Base-by-base conservation (phyloP, 2,113 vertebrate species). In the Notiomystis cincta region DNA sequence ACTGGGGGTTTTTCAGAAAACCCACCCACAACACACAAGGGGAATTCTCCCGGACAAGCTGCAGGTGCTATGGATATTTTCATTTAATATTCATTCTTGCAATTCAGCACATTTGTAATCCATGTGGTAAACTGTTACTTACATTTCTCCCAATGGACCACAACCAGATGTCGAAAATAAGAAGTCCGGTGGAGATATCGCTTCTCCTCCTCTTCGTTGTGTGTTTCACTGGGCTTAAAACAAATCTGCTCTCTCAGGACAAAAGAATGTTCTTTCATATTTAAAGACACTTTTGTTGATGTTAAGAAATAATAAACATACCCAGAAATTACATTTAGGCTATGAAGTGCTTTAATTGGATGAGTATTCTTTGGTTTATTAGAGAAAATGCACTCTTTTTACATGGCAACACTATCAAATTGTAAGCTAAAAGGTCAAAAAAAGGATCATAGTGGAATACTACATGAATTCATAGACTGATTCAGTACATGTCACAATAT, bases 21-120 rank as follows among this genome's bases (percentile, higher is more conserved):
- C 98, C 97, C 97, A 97, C 98, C 98, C 98, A 98, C 98, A 96
- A 97, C 86, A 95, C 97, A 97, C 98, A 91, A 69, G 97, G 98
- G 98, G 98, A 98, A 98, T 98, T 98, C 97, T 98, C 96, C 77
- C 27, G 97, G 97, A 98, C 97, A 98, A 97, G 97, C 96, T 98
- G 98, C 98, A 98, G 98, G 98, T 98, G 98, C 98, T 97, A 97
- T 97, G 97, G 97, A 98, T 98, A 98, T 98, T 98, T 98, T 98
- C 97, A 98, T 98, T 98, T 98, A 98, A 98, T 98, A 98, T 98
- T 98, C 98, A 97, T 98, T 98, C 98, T 97, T 98, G 98, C 98
- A 98, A 98, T 98, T 98, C 98, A 98, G 98, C 98, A 98, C 98
- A 98, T 98, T 98, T 98, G 97, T 98, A 98, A 98, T 98, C 98